Evolutionary conservation across 2,797 vertebrate species (phyloP).

Genomic region (Hozukius guyotensis): DNA sequence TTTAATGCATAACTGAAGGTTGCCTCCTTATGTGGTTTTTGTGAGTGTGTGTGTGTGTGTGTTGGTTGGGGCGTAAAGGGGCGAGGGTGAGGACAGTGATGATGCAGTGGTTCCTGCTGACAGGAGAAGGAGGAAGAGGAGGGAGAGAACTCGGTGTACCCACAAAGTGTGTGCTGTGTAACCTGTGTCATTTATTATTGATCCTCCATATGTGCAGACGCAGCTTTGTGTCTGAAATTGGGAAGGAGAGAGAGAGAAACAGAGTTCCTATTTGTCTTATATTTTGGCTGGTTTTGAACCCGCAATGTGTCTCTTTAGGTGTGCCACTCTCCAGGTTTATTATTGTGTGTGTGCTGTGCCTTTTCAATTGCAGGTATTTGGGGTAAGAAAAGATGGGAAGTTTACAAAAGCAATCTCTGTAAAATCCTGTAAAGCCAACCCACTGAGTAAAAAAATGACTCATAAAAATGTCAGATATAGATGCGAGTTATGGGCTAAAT

Average conservation of each 20-base stretch:
- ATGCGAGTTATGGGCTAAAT: not conserved
- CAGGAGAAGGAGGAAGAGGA: not conserved
- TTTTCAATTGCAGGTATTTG: not conserved
- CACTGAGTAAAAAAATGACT: not conserved
- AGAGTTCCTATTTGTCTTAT: not conserved
- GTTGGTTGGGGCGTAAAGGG: constrained; percentile 15
- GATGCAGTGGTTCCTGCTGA: constrained; percentile 47
- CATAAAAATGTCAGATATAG: not conserved
- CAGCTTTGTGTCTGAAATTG: constrained; percentile 41
- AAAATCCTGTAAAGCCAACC: not conserved
- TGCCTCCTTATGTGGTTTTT: not conserved
- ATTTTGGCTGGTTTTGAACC: not conserved
- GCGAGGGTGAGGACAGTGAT: constrained; percentile 36
- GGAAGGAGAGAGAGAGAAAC: not conserved
- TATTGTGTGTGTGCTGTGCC: not conserved
- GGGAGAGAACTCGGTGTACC: constrained; percentile 43
- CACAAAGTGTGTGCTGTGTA: constrained; percentile 1
- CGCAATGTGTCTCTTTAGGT: not conserved
- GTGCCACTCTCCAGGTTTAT: not conserved
- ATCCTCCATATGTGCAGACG: constrained; percentile 34
- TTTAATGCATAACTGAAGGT: not conserved
- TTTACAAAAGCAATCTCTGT: not conserved
- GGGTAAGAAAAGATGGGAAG: not conserved
- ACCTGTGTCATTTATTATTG: constrained; percentile 64
- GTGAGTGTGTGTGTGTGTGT: not conserved